Evolutionary conservation across 2,113 vertebrate species (phyloP).

Genomic region (Pipra filicauda): DNA sequence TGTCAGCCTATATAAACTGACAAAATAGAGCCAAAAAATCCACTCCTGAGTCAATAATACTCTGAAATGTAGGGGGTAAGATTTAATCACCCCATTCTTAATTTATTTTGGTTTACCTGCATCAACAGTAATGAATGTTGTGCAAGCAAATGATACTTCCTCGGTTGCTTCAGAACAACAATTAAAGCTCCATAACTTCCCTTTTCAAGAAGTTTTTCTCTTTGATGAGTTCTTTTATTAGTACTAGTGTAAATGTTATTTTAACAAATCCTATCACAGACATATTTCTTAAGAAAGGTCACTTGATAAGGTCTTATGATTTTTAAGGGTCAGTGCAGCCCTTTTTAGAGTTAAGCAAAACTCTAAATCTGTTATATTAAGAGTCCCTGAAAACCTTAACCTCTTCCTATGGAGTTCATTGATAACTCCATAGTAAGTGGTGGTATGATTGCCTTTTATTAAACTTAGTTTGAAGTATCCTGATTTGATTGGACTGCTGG

Average conservation of each 20-base stretch:
- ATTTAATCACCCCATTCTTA: neutral
- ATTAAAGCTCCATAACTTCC: neutral
- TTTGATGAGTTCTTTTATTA: neutral
- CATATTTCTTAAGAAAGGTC: neutral
- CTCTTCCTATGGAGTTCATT: neutral
- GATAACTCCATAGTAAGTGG: neutral
- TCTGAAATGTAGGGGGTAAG: neutral
- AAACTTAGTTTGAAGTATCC: neutral
- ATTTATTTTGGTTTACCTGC: neutral
- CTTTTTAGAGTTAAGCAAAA: neutral
- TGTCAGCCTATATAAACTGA: constrained; percentile 31
- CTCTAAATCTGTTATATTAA: neutral
- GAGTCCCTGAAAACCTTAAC: neutral
- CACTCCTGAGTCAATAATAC: neutral
- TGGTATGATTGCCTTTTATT: neutral
- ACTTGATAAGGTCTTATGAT: neutral
- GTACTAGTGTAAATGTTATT: neutral
- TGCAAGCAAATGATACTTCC: neutral
- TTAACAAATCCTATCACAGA: neutral
- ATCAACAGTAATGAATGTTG: neutral
- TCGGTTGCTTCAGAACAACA: neutral
- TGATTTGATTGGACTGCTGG: neutral
- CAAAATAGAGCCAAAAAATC: constrained; percentile 24
- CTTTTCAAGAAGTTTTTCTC: neutral
- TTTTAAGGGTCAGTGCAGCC: neutral